phyloP scores from a whole-genome alignment of 2,888 invertebrate species.

The Phasia obesa region DNA sequence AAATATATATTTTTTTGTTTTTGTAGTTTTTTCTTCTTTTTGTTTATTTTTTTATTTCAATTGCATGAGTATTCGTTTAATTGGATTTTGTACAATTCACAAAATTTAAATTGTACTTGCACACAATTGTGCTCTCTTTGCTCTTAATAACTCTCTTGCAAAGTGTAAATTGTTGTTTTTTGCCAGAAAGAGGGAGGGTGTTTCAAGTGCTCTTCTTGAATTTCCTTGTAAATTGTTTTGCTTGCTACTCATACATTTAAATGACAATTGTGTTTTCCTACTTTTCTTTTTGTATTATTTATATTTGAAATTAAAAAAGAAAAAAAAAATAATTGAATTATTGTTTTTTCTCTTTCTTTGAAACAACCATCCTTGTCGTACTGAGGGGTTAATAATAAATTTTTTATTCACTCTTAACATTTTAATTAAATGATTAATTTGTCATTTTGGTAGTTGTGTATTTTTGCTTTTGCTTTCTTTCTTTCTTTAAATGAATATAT shows the following conservation, averaged over 20 bases:
- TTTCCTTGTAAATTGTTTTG: constrained; percentile 15
- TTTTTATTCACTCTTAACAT: constrained; percentile 52
- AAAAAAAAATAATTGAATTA: constrained; percentile 58
- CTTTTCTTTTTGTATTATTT: constrained; percentile 56
- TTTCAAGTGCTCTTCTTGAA: constrained; percentile 36
- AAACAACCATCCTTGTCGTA: constrained; percentile 35
- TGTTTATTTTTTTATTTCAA: constrained; percentile 41
- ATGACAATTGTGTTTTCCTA: constrained; percentile 77
- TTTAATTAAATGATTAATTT: constrained; percentile 70
- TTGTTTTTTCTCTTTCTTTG: constrained; percentile 28
- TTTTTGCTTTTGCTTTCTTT: no score
- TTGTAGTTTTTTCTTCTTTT: not conserved
- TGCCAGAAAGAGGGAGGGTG: constrained; percentile 19
- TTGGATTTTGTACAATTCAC: constrained; percentile 59
- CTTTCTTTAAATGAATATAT: constrained; percentile 8
- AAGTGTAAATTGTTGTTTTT: constrained; percentile 67
- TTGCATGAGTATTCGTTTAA: constrained; percentile 66
- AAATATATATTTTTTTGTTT: constrained; percentile 26
- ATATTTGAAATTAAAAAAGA: constrained; percentile 58
- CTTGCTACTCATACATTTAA: constrained; percentile 64
- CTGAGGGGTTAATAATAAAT: not conserved
- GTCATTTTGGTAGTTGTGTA: constrained; percentile 58
- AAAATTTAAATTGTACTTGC: constrained; percentile 24
- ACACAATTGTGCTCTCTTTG: constrained; percentile 20
- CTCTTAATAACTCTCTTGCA: constrained; percentile 31